Evolutionary conservation across 2,113 vertebrate species (phyloP), one percentile per base, ranked within the genome.

Genomic region (Cyanoramphus novaezelandiae): DNA sequence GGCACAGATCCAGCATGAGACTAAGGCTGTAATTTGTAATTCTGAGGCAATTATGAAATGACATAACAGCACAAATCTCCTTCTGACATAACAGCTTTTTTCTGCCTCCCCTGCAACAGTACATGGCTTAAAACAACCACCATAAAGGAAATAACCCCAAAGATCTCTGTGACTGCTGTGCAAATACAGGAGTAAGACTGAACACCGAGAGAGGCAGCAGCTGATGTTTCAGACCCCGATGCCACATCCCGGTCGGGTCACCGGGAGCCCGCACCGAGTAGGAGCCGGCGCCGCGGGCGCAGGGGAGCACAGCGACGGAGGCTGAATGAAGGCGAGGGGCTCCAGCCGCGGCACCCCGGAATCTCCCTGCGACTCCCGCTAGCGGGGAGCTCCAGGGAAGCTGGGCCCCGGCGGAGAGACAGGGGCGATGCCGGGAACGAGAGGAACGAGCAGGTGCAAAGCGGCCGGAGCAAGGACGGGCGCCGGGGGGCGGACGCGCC

Each of bases 41-140:
- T 94, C 88, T 50, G 72, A 90, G 90, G 77, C 93, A 95, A 95
- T 93, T 94, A 93, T 74, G 59, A 88, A 90, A 88, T 96, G 86
- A 88, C 92, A 92, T 92, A 96, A 84, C 88, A 86, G 93, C 86
- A 43, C 92, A 79, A 74, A 82, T 57, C 67, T 80, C 88, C 88
- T 90, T 68, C 79, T 81, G 82, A 91, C 77, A 80, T 6, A 90
- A 77, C 82, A 71, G 82, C 63, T 50, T 41, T 33, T 7, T 53
- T 63, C 37, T n/a, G 53, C 43, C 79, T 70, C 53, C 85, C 43
- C 60, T 41, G n/a, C 64, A 67, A 67, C 43, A 47, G 29, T 4
- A n/a, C 43, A 5, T 0, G 31, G 25, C 37, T 72, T n/a, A 35
- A 50, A 93, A 71, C 81, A 24, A 39, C 37, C 62, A 55, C 35